These are phyloP conservation scores for Carcina quercana DNA, from an alignment of 2,888 invertebrate species.

Conservation along the genomic window DNA sequence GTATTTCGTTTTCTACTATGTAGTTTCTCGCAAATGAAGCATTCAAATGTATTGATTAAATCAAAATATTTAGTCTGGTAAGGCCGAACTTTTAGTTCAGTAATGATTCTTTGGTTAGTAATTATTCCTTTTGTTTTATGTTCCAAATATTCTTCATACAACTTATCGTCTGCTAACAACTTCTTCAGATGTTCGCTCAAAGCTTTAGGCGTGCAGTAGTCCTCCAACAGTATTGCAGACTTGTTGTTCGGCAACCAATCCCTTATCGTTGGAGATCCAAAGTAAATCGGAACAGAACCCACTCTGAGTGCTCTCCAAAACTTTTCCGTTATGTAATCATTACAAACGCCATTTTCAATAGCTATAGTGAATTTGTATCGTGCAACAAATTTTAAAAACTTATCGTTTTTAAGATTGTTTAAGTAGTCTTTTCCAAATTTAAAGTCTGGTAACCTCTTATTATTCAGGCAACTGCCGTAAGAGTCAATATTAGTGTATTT, in stretches of 20 bases:
- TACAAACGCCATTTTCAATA: slow-evolving; percentile 87
- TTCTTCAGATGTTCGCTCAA: slow-evolving; percentile 74
- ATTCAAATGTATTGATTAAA: slow-evolving; percentile 79
- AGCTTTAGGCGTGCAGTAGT: slow-evolving; percentile 76
- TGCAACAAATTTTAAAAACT: slow-evolving; percentile 77
- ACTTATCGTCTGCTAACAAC: slow-evolving; percentile 72
- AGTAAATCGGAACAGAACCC: slow-evolving; percentile 88
- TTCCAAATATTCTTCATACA: slow-evolving; percentile 78
- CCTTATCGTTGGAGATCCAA: slow-evolving; percentile 83
- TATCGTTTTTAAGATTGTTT: slow-evolving; percentile 74
- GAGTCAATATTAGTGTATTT: slow-evolving; percentile 83
- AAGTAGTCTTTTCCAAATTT: slow-evolving; percentile 77
- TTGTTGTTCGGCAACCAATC: slow-evolving; percentile 85
- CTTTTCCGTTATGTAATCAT: slow-evolving; percentile 92
- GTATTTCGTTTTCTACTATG: slow-evolving; percentile 31
- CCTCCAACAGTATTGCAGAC: slow-evolving; percentile 80
- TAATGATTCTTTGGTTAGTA: slow-evolving; percentile 60
- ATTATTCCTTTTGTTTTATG: slow-evolving; percentile 77
- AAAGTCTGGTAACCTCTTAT: slow-evolving; percentile 79
- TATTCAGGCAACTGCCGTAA: slow-evolving; percentile 85
- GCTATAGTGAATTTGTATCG: slow-evolving; percentile 89
- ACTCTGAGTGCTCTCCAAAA: slow-evolving; percentile 87
- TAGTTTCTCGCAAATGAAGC: slow-evolving; percentile 77
- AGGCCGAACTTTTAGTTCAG: slow-evolving; percentile 53
- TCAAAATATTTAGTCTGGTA: slow-evolving; percentile 48